Conservation (phyloP, 2,888 invertebrate species). For the Cryptocheilus praepositus region DNA sequence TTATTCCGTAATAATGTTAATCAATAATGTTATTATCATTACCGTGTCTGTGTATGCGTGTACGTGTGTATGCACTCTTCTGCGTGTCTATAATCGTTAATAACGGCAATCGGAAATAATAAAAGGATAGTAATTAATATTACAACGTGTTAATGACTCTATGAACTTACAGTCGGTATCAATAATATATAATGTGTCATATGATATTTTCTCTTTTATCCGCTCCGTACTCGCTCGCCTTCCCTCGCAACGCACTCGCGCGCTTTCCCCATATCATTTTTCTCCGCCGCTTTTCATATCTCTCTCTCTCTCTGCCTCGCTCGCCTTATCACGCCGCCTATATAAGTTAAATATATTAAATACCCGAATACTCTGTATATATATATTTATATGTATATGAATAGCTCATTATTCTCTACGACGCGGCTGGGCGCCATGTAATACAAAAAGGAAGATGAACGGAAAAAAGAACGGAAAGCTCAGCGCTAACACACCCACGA, state of each 20-base stretch:
- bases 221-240: constrained; percentile 1
- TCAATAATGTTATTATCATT: constrained; percentile 12
- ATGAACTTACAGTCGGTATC: constrained; percentile 60
- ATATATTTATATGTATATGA: constrained; percentile 20
- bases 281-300: constrained; percentile 3
- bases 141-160: constrained; percentile 62
- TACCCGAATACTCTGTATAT: constrained; percentile 48
- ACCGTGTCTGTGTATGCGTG: not conserved
- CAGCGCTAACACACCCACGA: constrained; percentile 1
- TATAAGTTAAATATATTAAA: constrained; percentile 41
- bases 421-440: constrained; percentile 21
- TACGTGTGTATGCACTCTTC: not conserved
- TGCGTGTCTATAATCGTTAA: constrained; percentile 16
- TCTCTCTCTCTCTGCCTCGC: constrained; percentile 6
- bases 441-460: constrained; percentile 25
- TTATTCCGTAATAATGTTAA: constrained; percentile 24
- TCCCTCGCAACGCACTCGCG: constrained; percentile 17
- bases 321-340: constrained; percentile 19
- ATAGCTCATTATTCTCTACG: constrained; percentile 51
- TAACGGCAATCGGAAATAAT: constrained; percentile 44
- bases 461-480: constrained; percentile 21
- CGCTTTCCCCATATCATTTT: constrained; percentile 23
- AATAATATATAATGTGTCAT: constrained; percentile 53
- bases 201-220: constrained; percentile 31
- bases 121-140: constrained; percentile 57